phyloP scores from a whole-genome alignment of 2,797 vertebrate genomes.

The Cyprinodon diabolis region DNA sequence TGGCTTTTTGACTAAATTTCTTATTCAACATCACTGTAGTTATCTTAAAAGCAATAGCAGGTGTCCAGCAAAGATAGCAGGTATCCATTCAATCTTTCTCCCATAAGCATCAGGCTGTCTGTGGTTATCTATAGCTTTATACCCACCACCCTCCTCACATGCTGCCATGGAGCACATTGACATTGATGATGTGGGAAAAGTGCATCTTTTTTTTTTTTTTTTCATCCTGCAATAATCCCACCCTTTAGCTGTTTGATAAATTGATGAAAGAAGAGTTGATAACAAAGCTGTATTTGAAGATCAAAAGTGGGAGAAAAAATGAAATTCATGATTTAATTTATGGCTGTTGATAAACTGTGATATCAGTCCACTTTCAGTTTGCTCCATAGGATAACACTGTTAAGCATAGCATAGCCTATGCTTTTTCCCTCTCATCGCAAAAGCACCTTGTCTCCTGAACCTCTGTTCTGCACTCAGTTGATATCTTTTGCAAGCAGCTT shows the following conservation, averaged over 20 bases:
- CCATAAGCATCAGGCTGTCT: constrained; percentile 20
- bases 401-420: constrained; percentile 8
- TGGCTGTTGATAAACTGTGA: background rate
- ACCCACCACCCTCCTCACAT: constrained; percentile 16
- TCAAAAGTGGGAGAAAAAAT: constrained; percentile 6
- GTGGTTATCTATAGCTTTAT: constrained; percentile 7
- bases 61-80: constrained; percentile 22
- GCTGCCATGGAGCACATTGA: constrained; percentile 49
- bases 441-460: constrained; percentile 30
- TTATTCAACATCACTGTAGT: constrained; percentile 6
- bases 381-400: constrained; percentile 9
- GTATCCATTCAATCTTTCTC: constrained; percentile 35
- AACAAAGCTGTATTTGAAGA: background rate
- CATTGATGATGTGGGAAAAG: constrained; percentile 46
- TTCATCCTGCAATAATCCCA: constrained; percentile 1
- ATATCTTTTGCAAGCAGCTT: constrained; percentile 74
- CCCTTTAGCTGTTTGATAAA: constrained; percentile 16
- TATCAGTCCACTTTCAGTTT: background rate
- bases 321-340: constrained; percentile 2
- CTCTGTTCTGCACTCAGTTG: constrained; percentile 51
- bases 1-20: background rate
- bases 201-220: background rate
- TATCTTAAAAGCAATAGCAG: constrained; percentile 19
- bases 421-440: constrained; percentile 12
- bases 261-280: background rate